Percentiles rank a stretch among this genome's conserved stretches.
Evolutionary conservation across 1,140 invertebrate genomes (phyloP).

Genomic region (Anoplolepis gracilipes): DNA sequence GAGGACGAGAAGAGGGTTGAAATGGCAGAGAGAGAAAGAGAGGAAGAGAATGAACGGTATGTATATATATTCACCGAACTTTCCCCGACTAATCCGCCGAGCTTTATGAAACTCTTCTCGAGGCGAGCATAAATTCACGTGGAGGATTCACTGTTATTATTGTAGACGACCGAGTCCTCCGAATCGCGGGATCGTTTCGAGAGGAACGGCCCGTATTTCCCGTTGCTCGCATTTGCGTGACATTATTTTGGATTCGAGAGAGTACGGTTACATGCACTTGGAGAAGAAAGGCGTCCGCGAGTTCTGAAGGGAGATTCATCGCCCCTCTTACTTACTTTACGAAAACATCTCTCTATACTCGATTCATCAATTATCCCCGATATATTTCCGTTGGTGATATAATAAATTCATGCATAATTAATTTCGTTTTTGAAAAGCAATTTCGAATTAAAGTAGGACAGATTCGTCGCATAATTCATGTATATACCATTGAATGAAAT

Average conservation of each 20-base stretch:
- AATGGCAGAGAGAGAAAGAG: background rate
- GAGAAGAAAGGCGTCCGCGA: background rate
- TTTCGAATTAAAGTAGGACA: background rate
- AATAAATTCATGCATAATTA: background rate
- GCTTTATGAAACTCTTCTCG: slow-evolving; percentile 54
- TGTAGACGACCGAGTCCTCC: slow-evolving; percentile 15
- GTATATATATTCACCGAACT: slow-evolving; percentile 46
- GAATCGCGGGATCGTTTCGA: background rate
- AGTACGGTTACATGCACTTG: background rate
- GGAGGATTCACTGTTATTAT: slow-evolving; percentile 20
- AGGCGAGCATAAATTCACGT: slow-evolving; percentile 47
- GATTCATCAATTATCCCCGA: background rate
- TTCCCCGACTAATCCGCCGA: slow-evolving; percentile 45
- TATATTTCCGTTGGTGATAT: background rate
- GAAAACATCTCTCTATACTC: too few species aligned
- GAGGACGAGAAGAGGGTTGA: background rate
- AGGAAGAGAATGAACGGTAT: slow-evolving; percentile 40
- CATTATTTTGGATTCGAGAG: slow-evolving; percentile 28
- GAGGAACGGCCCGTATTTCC: slow-evolving; percentile 30
- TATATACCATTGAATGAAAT: background rate
- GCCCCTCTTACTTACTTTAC: background rate
- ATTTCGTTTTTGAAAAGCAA: background rate
- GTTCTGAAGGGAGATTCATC: background rate
- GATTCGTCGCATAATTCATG: background rate
- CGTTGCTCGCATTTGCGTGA: slow-evolving; percentile 40